phyloP scores from a whole-genome alignment of 1,140 invertebrate genomes.

The Sycophila sp. region DNA sequence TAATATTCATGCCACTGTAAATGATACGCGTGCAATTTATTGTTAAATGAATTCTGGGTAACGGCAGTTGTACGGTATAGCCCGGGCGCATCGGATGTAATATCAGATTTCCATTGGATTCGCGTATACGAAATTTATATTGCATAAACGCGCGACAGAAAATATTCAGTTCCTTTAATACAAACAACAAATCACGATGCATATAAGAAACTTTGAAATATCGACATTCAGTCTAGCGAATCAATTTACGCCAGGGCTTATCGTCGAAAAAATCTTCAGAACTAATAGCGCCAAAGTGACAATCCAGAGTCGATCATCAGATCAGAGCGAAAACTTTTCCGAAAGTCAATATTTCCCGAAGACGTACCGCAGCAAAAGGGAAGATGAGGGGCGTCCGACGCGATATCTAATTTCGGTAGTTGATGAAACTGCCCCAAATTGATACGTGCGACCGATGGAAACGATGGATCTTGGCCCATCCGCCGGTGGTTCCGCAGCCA shows the following conservation, averaged over 20 bases:
- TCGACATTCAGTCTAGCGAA: too few relatives aligned
- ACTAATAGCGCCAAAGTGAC: too few relatives aligned
- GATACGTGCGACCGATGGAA: conserved; percentile 15
- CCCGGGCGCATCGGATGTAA: not conserved
- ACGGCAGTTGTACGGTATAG: not conserved
- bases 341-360: not conserved
- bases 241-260: too few relatives aligned
- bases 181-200: too few relatives aligned
- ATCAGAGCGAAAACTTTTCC: not conserved
- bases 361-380: too few relatives aligned
- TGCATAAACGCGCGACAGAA: too few relatives aligned
- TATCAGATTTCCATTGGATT: not conserved
- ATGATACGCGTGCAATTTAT: not conserved
- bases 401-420: conserved; percentile 13
- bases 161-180: too few relatives aligned
- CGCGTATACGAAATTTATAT: too few relatives aligned
- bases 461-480: not conserved
- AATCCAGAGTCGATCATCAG: not conserved
- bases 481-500: not conserved
- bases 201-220: too few relatives aligned
- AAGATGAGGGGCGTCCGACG: not conserved
- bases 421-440: conserved; percentile 24
- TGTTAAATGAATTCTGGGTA: not conserved
- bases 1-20: too few relatives aligned
- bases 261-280: too few relatives aligned